Conservation (phyloP, 2,888 invertebrate species). For the Drosophila aldrichi region DNA sequence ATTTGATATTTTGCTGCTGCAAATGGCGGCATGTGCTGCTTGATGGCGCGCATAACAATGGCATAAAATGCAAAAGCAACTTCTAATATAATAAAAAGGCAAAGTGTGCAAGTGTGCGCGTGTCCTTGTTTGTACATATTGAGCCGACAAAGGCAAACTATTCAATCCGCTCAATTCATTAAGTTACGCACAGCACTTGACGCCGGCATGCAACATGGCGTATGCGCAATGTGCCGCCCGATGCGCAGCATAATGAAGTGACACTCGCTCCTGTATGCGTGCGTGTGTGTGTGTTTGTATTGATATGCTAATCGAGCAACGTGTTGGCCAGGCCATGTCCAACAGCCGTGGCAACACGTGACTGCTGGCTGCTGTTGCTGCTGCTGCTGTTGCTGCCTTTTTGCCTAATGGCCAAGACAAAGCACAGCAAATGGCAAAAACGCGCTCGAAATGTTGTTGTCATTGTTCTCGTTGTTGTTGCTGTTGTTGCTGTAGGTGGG, state of each 20-base stretch:
- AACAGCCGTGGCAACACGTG: slow-evolving; percentile 60
- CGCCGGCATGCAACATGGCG: slow-evolving; percentile 61
- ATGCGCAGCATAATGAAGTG: slow-evolving; percentile 77
- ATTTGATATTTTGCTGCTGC: slow-evolving; percentile 74
- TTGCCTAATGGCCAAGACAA: slow-evolving; percentile 74
- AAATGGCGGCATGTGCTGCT: slow-evolving; percentile 68
- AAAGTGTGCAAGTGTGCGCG: slow-evolving; percentile 9
- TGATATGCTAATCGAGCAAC: slow-evolving; percentile 82
- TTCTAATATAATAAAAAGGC: slow-evolving; percentile 74
- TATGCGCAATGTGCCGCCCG: slow-evolving; percentile 68
- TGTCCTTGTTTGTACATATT: slow-evolving; percentile 19
- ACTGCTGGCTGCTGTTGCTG: slow-evolving; percentile 33
- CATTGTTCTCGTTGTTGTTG: slow-evolving; percentile 17
- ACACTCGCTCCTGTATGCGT: slow-evolving; percentile 48
- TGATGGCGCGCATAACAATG: slow-evolving; percentile 60
- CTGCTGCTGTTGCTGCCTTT: slow-evolving; percentile 25
- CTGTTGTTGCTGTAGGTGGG: slow-evolving; percentile 46
- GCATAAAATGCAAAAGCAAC: slow-evolving; percentile 45
- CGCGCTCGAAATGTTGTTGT: slow-evolving; percentile 39
- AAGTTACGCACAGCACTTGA: slow-evolving; percentile 69
- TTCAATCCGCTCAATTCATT: slow-evolving; percentile 81
- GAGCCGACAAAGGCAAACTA: slow-evolving; percentile 58
- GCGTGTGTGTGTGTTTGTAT: slow-evolving; percentile 56
- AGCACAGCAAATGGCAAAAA: slow-evolving; percentile 70
- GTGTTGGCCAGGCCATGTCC: slow-evolving; percentile 55